A percentile compares a stretch with the other conserved stretches of the same genome.
Conservation (phyloP, 2,888 invertebrate species). For the Cosmia trapezina region DNA sequence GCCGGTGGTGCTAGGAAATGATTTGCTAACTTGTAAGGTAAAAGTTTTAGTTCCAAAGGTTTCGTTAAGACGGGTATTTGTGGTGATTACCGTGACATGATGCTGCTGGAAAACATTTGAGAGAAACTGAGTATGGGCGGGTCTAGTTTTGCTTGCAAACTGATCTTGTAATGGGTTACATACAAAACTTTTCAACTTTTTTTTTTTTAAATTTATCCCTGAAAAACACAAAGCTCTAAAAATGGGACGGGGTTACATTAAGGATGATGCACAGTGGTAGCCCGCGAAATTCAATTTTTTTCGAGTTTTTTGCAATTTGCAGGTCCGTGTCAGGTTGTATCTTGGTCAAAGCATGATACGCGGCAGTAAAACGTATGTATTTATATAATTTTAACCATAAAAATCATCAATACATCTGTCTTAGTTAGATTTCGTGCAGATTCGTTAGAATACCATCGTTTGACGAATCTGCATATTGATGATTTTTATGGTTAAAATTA, state of each 20-base stretch:
- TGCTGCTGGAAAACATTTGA: neutral
- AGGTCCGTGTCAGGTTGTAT: no score
- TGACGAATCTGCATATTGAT: no score
- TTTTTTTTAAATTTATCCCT: neutral
- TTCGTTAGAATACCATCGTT: no score
- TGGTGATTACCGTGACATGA: conserved; percentile 33
- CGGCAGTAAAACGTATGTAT: no score
- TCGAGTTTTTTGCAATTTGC: no score
- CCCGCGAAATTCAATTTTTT: no score
- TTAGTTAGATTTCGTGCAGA: no score
- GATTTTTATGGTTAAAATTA: no score
- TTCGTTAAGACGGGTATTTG: conserved; percentile 15
- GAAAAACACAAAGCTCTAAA: neutral
- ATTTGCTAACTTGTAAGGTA: conserved; percentile 65
- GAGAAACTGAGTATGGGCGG: neutral
- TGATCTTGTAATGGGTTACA: neutral
- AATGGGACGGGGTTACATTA: neutral
- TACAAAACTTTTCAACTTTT: neutral
- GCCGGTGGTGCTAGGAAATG: conserved; percentile 51
- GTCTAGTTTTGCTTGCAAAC: neutral
- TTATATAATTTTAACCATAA: no score
- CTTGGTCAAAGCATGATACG: no score
- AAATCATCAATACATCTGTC: no score
- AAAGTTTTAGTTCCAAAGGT: conserved; percentile 50
- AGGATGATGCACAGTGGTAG: no score